phyloP scores from a whole-genome alignment of 1,140 invertebrate genomes.

The Nymphalis io region DNA sequence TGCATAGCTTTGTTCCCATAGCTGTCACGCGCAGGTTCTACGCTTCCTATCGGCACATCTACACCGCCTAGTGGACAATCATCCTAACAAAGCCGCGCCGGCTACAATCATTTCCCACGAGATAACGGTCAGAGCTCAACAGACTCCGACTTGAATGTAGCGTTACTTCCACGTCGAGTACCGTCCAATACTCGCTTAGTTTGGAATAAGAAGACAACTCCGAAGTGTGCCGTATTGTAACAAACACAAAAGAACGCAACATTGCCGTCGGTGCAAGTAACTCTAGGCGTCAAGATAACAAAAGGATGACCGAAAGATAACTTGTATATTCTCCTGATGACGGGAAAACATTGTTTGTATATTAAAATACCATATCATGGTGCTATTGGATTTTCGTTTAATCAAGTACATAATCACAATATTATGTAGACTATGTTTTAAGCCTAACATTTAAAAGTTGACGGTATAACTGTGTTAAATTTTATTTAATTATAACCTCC shows the following conservation, averaged over 20 bases:
- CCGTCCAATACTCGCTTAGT: conserved; percentile 54
- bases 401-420: background rate
- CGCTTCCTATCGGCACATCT: conserved; percentile 73
- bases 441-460: too few relatives aligned
- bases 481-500: too few relatives aligned
- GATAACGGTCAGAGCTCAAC: conserved; percentile 72
- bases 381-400: conserved; percentile 30
- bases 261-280: conserved; percentile 37
- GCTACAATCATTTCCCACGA: conserved; percentile 78
- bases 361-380: conserved; percentile 65
- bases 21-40: conserved; percentile 67
- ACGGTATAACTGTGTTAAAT: too few relatives aligned
- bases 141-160: conserved; percentile 65
- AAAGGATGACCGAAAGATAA: conserved; percentile 75
- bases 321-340: conserved; percentile 72
- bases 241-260: conserved; percentile 49
- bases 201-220: conserved; percentile 45
- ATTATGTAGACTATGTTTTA: background rate
- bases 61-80: conserved; percentile 75
- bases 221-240: conserved; percentile 57
- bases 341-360: conserved; percentile 74
- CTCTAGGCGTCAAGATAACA: conserved; percentile 65
- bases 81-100: conserved; percentile 77
- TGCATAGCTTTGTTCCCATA: conserved; percentile 62
- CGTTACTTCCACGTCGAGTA: conserved; percentile 47